Conservation (phyloP, 2,888 invertebrate species). For the Arge pagana region DNA sequence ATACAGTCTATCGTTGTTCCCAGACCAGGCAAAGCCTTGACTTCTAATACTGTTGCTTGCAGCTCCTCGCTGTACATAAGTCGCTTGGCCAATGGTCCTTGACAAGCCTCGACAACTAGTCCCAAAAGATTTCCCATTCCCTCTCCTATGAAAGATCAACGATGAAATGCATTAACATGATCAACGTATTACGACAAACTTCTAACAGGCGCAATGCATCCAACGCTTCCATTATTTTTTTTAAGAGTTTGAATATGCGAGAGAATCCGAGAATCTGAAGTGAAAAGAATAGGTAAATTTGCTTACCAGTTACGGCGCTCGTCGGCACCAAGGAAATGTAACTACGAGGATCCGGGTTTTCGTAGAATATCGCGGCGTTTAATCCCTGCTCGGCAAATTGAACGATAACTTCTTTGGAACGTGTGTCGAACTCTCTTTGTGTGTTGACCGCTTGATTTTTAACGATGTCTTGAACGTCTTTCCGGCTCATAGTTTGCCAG, state of each 20-base stretch:
- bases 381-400: slow-evolving; percentile 96
- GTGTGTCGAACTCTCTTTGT: slow-evolving; percentile 90
- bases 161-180: too few relatives aligned
- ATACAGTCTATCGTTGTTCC: slow-evolving; percentile 99
- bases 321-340: slow-evolving; percentile 97
- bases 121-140: slow-evolving; percentile 98
- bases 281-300: too few relatives aligned
- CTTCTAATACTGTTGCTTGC: slow-evolving; percentile 84
- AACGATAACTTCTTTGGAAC: slow-evolving; percentile 82
- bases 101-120: slow-evolving; percentile 90
- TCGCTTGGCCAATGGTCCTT: slow-evolving; percentile 84
- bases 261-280: too few relatives aligned
- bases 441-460: slow-evolving; percentile 88
- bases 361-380: slow-evolving; percentile 93
- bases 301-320: slow-evolving; percentile 81
- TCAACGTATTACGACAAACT: too few relatives aligned
- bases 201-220: too few relatives aligned
- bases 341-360: slow-evolving; percentile 90
- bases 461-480: slow-evolving; percentile 88
- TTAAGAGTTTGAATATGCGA: too few relatives aligned
- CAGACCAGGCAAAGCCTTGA: slow-evolving; percentile 94
- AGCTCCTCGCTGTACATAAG: slow-evolving; percentile 92
- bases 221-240: too few relatives aligned
- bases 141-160: slow-evolving; percentile 80
- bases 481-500: slow-evolving; percentile 91